phyloP scores from a whole-genome alignment of 2,888 invertebrate species.

The Ganaspis brasiliensis region DNA sequence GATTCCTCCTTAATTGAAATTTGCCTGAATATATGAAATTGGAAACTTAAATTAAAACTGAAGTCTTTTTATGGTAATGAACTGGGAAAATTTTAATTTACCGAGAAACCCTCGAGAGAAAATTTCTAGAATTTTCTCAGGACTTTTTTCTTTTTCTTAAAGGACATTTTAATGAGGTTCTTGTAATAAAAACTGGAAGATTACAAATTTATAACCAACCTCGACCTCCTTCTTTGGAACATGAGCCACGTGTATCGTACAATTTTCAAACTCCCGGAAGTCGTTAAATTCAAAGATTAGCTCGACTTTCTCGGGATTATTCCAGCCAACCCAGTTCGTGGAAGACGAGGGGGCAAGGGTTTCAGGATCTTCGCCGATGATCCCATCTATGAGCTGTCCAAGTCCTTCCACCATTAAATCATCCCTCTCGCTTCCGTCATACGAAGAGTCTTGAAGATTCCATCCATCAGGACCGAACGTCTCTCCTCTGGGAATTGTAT shows the following conservation, averaged over 20 bases:
- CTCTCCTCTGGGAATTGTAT: constrained; percentile 86
- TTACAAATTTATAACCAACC: constrained; percentile 80
- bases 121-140: background rate
- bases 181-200: background rate
- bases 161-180: constrained; percentile 9
- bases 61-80: constrained; percentile 14
- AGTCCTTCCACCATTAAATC: constrained; percentile 86
- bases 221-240: constrained; percentile 90
- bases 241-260: constrained; percentile 80
- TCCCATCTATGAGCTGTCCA: constrained; percentile 91
- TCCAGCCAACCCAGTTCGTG: constrained; percentile 92
- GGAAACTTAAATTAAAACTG: background rate
- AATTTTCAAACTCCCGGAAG: constrained; percentile 86
- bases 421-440: constrained; percentile 86
- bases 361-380: constrained; percentile 84
- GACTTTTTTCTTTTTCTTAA: background rate
- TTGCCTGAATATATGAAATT: constrained; percentile 9
- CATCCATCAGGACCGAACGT: constrained; percentile 83
- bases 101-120: background rate
- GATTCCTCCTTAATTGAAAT: no score
- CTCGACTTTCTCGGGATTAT: constrained; percentile 86
- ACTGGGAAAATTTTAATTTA: background rate
- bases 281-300: constrained; percentile 91
- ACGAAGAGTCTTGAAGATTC: constrained; percentile 89
- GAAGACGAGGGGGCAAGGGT: constrained; percentile 71